phyloP scores from a whole-genome alignment of 2,888 invertebrate species.

The Hoplodrina ambigua region DNA sequence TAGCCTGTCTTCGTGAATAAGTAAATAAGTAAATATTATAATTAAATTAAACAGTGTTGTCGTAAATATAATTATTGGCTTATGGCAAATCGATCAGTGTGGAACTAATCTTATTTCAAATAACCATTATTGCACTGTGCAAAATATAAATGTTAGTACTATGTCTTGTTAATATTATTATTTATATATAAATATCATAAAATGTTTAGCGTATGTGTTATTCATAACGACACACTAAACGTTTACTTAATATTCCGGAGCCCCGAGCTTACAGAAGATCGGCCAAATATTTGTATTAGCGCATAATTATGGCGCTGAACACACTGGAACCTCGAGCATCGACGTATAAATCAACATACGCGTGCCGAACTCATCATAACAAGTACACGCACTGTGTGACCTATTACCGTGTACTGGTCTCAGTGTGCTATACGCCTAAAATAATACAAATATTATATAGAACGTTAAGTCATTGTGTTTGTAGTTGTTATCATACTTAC shows the following conservation, averaged over 20 bases:
- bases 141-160: slow-evolving; percentile 45
- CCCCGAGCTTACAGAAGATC: slow-evolving; percentile 37
- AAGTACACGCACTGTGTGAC: slow-evolving; percentile 2
- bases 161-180: slow-evolving; percentile 48
- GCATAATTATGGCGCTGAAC: slow-evolving; percentile 8
- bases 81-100: slow-evolving; percentile 28
- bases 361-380: background rate
- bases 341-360: slow-evolving; percentile 4
- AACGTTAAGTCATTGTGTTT: slow-evolving; percentile 51
- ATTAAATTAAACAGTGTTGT: slow-evolving; percentile 29
- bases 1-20: slow-evolving; percentile 15
- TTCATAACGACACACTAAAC: slow-evolving; percentile 20
- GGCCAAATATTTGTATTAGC: slow-evolving; percentile 24
- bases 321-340: slow-evolving; percentile 29
- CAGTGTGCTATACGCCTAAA: slow-evolving; percentile 39
- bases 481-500: slow-evolving; percentile 45
- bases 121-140: slow-evolving; percentile 40
- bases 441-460: slow-evolving; percentile 40
- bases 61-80: slow-evolving; percentile 33
- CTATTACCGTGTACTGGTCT: slow-evolving; percentile 23
- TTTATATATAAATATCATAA: slow-evolving; percentile 40
- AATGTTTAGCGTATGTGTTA: slow-evolving; percentile 27
- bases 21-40: slow-evolving; percentile 20
- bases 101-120: slow-evolving; percentile 27
- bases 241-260: slow-evolving; percentile 25